Base-by-base conservation (phyloP, 2,888 invertebrate genomes). In the Lepidochrysops patricia region DNA sequence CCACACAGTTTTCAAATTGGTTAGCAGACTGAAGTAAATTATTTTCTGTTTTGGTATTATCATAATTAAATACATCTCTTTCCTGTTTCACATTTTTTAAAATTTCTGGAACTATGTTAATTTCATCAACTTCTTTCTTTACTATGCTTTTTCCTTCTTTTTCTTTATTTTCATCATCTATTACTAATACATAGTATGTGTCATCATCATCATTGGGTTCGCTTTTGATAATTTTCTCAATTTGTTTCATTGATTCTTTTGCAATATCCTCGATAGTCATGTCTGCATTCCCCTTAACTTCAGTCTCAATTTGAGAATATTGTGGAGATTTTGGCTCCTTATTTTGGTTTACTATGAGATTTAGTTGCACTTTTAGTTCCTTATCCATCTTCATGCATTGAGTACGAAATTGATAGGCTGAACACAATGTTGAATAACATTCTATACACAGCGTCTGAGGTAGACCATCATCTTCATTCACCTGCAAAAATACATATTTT, bases 161-260 rank as follows among this genome's bases (percentile, higher is more conserved):
- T 34, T 81, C 76, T 63, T 80, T 76, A 4, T 77, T 75, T n/a
- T n/a, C n/a, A 57, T 86, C 82, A 69, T 89, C 83, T 62, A 89
- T 86, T 2, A 90, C 88, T 23, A 90, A 75, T 2, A 90, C 88
- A 68, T 89, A 89, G 61, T 88, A 90, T 57, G 70, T 84, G 66
- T 89, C 89, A 73, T 90, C 90, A 67, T 89, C 89, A 68, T 89
- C 89, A 32, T 67, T 72, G 1, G 85, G 85, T 68, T 89, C 89
- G 49, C 72, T 66, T 68, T 88, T 89, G 5, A 89, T 85, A 3
- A 85, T 78, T 56, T 79, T 72, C 64, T 86, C 79, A 5, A 88
- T 69, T 69, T 87, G 83, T 68, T 83, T 87, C 54, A 82, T 70
- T 0, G 85, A 82, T 68, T 86, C 75, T 65, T 79, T 79, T 0